These are phyloP conservation scores for Vanessa tameamea DNA, from an alignment of 1,140 invertebrate species.

Conservation along the genomic window DNA sequence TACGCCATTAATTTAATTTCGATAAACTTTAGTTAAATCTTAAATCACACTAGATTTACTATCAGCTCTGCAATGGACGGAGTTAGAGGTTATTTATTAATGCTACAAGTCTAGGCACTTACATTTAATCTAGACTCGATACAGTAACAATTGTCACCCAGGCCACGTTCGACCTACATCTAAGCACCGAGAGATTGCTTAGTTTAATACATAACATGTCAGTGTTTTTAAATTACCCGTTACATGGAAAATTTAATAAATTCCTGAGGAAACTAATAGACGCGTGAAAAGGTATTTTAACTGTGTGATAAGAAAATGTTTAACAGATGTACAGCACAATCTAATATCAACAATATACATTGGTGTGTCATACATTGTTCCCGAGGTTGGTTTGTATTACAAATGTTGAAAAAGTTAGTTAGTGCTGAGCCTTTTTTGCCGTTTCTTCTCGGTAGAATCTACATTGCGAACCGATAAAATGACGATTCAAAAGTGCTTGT, in stretches of 20 bases:
- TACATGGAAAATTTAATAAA: neutral
- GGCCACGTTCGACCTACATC: constrained; percentile 51
- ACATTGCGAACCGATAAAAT: too few species aligned
- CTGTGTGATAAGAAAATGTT: too few species aligned
- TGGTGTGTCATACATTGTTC: too few species aligned
- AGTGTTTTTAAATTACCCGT: constrained; percentile 18
- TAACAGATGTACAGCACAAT: too few species aligned
- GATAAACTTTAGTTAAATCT: neutral
- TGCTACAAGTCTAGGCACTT: constrained; percentile 29
- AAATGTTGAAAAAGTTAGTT: too few species aligned
- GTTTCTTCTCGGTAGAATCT: too few species aligned
- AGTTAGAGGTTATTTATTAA: constrained; percentile 25
- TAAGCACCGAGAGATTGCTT: constrained; percentile 14
- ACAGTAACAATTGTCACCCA: constrained; percentile 42
- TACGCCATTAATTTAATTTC: neutral
- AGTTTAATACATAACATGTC: constrained; percentile 18
- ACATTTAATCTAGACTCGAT: constrained; percentile 29
- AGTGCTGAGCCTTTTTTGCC: too few species aligned
- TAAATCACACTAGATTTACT: constrained; percentile 12
- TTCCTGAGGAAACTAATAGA: too few species aligned
- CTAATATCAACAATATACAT: too few species aligned
- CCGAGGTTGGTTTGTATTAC: too few species aligned
- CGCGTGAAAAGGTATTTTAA: too few species aligned
- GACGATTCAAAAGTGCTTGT: too few species aligned
- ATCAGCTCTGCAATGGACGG: neutral